Base-by-base conservation (phyloP, 2,797 vertebrate genomes). In the Halcyon leucocephala region DNA sequence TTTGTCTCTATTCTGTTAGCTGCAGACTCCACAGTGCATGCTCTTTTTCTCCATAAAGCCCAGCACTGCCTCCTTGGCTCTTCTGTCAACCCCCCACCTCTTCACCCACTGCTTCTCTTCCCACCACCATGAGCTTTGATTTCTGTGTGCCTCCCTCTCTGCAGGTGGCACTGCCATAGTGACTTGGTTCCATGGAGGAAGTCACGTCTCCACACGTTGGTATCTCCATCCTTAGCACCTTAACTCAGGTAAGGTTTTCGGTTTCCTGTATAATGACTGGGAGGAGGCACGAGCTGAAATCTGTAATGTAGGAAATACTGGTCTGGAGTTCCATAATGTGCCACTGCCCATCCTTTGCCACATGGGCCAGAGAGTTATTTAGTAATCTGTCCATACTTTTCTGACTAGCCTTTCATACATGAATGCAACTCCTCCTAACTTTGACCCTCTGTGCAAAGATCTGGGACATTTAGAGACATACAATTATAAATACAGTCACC, bases 31-130 rank as follows among this genome's bases (percentile, higher is more conserved):
- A 85, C 60, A 33, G 24, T 86, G 39, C 31, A 6, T 0, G 0
- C 33, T 57, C 39, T n/a, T 13, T 25, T 83, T 88, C 33, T 44
- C 65, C 44, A 54, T 25, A 54, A 74, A 93, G 90, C 3, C 3
- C 61, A 46, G 12, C n/a, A 18, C 60, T 71, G 55, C 18, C 29
- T 52, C 57, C 52, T 61, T 58, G 67, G 72, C 57, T 88, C 72
- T 88, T 81, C 22, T 35, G 61, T 81, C 66, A 94, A 3, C 54
- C 88, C 44, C 33, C 46, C 1, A 0, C 85, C 90, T 90, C 85
- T 54, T 96, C 82, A 91, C 78, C 90, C 93, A 85, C 72, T 73
- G 16, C 77, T 71, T 60, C 61, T 74, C 80, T 69, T 77, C 77
- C 25, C 19, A 3, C 61, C 61, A 62, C 80, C 80, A 4, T 80